Evolutionary conservation across 2,888 invertebrate species (phyloP).

Genomic region (Strigamia maritima): DNA sequence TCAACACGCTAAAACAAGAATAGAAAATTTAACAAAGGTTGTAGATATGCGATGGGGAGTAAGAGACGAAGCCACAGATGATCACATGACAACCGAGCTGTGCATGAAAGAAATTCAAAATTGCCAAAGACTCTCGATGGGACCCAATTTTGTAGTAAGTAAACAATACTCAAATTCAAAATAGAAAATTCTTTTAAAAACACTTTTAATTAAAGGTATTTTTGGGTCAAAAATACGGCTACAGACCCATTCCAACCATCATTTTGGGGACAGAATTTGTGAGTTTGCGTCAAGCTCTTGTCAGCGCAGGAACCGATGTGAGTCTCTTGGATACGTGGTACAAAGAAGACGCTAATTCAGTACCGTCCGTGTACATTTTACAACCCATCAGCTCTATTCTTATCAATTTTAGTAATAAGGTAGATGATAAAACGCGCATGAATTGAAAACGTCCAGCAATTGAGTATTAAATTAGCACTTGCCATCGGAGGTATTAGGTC

Average conservation of each 20-base stretch:
- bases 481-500: background rate
- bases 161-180: background rate
- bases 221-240: constrained; percentile 96
- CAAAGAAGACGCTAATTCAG: constrained; percentile 91
- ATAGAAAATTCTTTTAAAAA: background rate
- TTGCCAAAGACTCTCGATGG: constrained; percentile 56
- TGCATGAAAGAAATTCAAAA: constrained; percentile 57
- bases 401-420: constrained; percentile 97
- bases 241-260: constrained; percentile 93
- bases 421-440: constrained; percentile 50
- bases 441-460: background rate
- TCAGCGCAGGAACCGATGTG: constrained; percentile 76
- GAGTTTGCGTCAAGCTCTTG: constrained; percentile 78
- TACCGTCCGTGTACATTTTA: constrained; percentile 88
- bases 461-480: background rate
- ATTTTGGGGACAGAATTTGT: constrained; percentile 87
- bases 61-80: constrained; percentile 56
- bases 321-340: constrained; percentile 89
- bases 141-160: constrained; percentile 55
- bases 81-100: constrained; percentile 57
- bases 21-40: constrained; percentile 47
- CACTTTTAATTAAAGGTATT: constrained; percentile 66
- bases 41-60: constrained; percentile 58
- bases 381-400: constrained; percentile 97
- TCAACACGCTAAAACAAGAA: background rate